phyloP scores from a whole-genome alignment of 2,113 vertebrate genomes.

The Proteles cristata region DNA sequence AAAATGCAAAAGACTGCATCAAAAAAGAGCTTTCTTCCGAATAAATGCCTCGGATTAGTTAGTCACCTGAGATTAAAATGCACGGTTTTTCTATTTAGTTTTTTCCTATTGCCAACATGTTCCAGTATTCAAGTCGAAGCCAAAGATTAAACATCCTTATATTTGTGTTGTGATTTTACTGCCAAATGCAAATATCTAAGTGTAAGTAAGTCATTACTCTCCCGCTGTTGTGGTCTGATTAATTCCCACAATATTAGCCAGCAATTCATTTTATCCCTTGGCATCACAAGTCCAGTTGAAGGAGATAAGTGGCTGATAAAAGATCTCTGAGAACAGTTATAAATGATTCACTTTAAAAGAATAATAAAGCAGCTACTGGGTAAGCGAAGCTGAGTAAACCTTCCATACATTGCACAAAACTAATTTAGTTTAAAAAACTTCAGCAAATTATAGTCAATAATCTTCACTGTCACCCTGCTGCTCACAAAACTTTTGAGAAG shows the following conservation, averaged over 20 bases:
- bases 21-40: constrained; percentile 58
- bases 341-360: constrained; percentile 87
- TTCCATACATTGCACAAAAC: constrained; percentile 76
- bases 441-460: constrained; percentile 83
- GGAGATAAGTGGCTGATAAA: constrained; percentile 91
- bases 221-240: constrained; percentile 87
- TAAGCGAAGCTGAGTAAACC: constrained; percentile 76
- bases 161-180: constrained; percentile 81
- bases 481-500: constrained; percentile 80
- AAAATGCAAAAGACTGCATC: background rate
- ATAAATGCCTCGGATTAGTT: constrained; percentile 61
- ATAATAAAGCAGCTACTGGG: constrained; percentile 83
- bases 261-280: constrained; percentile 85
- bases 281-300: constrained; percentile 88
- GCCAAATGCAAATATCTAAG: constrained; percentile 84
- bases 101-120: constrained; percentile 65
- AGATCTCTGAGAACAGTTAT: constrained; percentile 86
- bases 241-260: constrained; percentile 90
- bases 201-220: constrained; percentile 87
- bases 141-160: constrained; percentile 80
- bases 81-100: background rate
- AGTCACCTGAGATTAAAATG: constrained; percentile 64
- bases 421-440: constrained; percentile 84
- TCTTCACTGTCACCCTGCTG: constrained; percentile 83
- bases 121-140: constrained; percentile 61